Base-by-base conservation (phyloP, 2,888 invertebrate genomes). In the Ischnura elegans region DNA sequence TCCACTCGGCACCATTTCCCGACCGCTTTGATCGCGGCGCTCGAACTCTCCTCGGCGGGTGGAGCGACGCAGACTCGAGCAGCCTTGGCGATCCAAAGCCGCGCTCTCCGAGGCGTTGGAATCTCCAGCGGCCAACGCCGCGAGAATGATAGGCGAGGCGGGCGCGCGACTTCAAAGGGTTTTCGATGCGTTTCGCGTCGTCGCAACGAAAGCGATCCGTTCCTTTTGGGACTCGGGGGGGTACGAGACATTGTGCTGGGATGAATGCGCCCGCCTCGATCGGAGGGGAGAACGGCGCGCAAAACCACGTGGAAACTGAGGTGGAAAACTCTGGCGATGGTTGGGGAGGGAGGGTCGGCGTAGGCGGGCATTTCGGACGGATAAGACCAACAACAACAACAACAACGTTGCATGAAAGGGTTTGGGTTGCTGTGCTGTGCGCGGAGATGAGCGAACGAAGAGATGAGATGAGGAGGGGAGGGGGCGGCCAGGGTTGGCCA, bases 151-250 rank as follows among this genome's bases (percentile, higher is more conserved):
- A 19, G 47, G 6, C 16, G 51, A 51, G 55, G 55, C 55, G 55
- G 10, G 42, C 87, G 87, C 55, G 47, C 47, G 51, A 87, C 87
- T 61, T 87, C 87, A 87, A 87, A 87, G 87, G 13, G 51, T 87
- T 36, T 36, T 51, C 47, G 51, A 51, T 19, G 51, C 87, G 47
- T 47, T 51, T 51, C 8, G 51, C 51, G n/a, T 87, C 87, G 43
- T 86, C 86, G 25, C 6, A 21, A n/a, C 87, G 43, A 29, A 51
- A 51, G 51, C 51, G 51, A 51, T 51, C 51, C 51, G 51, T 8
- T 55, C 25, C 25, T 42, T 25, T 43, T 13, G 43, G 43, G 43
- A 90, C 61, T 66, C 43, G 42, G 61, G 61, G 45, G 42, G 61
- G 61, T 43, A 55, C 42, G 61, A 36, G 42, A 43, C 61, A 61